These are phyloP conservation scores for Synergus gifuensis DNA, from an alignment of 2,888 invertebrate species.

Conservation along the genomic window DNA sequence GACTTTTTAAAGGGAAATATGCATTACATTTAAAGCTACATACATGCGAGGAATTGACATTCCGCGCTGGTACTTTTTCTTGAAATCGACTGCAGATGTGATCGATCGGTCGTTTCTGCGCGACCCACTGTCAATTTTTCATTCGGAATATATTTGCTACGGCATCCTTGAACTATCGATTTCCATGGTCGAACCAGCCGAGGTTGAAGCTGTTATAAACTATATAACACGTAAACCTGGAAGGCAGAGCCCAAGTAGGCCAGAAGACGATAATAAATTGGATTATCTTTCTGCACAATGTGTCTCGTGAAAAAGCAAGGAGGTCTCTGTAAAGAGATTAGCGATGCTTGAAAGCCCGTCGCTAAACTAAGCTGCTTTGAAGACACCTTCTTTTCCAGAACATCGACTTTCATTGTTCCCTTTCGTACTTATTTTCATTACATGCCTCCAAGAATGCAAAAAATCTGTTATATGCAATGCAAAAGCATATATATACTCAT, in stretches of 20 bases:
- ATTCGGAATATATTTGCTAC: constrained; percentile 48
- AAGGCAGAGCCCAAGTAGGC: constrained; percentile 36
- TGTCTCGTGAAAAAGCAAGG: constrained; percentile 1
- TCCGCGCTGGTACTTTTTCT: neutral
- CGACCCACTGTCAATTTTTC: constrained; percentile 60
- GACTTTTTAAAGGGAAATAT: too few relatives aligned
- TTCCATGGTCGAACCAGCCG: constrained; percentile 45
- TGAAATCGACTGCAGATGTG: constrained; percentile 39
- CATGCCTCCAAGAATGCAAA: neutral
- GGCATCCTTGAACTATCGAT: constrained; percentile 68
- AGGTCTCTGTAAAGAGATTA: constrained; percentile 50
- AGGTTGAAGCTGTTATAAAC: constrained; percentile 34
- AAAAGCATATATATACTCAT: neutral
- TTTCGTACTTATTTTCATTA: neutral
- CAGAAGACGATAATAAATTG: constrained; percentile 34
- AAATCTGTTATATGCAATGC: neutral
- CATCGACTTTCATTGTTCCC: neutral
- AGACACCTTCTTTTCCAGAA: constrained; percentile 34
- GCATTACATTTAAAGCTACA: neutral
- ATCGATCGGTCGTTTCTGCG: constrained; percentile 56
- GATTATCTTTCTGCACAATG: constrained; percentile 42
- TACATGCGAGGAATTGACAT: neutral
- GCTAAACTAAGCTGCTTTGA: constrained; percentile 23
- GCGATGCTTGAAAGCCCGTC: constrained; percentile 44
- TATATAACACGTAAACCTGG: constrained; percentile 31